These are phyloP conservation scores for Gymnobelideus leadbeateri DNA, from an alignment of 2,113 vertebrate genomes.

Conservation along the genomic window DNA sequence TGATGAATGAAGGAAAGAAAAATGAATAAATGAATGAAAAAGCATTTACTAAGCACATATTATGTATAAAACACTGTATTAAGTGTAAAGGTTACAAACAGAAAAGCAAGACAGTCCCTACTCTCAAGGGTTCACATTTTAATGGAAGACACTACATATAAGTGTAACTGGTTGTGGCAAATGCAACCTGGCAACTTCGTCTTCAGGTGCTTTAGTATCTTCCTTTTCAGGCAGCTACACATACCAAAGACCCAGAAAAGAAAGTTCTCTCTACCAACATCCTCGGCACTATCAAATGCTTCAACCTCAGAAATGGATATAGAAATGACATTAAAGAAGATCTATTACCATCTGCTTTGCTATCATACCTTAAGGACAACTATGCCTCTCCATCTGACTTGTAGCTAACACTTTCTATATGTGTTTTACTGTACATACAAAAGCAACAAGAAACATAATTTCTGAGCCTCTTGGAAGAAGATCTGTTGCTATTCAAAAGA, in stretches of 20 bases:
- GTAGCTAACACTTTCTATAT: background rate
- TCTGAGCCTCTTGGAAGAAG: background rate
- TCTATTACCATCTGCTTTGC: background rate
- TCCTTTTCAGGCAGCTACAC: background rate
- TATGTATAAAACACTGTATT: background rate
- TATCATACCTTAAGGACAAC: background rate
- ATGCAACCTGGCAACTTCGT: background rate
- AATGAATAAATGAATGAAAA: background rate
- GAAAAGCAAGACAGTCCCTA: background rate
- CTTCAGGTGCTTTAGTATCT: background rate
- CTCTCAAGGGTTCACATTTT: background rate
- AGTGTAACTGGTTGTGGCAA: background rate
- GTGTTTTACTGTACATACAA: background rate
- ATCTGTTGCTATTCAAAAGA: background rate
- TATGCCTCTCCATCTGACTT: background rate
- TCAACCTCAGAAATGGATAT: background rate
- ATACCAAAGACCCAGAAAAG: background rate
- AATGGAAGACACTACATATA: background rate
- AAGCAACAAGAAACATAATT: background rate
- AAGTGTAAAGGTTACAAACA: background rate
- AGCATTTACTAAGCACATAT: background rate
- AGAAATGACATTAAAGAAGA: constrained; percentile 3
- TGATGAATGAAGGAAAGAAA: background rate
- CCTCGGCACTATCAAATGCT: background rate
- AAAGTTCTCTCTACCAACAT: background rate